Evolutionary conservation across 2,797 vertebrate genomes (phyloP).

Genomic region (Gastrophryne carolinensis): DNA sequence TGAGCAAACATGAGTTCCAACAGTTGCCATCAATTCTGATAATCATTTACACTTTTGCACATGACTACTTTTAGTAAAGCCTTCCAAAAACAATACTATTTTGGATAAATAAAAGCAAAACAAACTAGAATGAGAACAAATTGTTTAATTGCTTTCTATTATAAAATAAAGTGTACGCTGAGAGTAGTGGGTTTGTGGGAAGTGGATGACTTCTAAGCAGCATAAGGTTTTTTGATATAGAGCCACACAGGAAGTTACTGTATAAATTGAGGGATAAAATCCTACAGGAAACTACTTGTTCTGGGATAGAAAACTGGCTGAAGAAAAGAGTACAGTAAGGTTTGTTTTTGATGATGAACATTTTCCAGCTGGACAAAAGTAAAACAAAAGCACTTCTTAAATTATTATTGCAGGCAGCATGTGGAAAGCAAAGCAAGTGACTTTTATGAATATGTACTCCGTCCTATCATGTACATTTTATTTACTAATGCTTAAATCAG

Average conservation of each 20-base stretch:
- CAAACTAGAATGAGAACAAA: too few relatives aligned
- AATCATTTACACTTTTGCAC: too few relatives aligned
- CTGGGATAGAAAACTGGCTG: conserved; percentile 19
- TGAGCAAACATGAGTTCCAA: too few relatives aligned
- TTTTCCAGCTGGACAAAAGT: conserved; percentile 13
- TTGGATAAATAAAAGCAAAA: too few relatives aligned
- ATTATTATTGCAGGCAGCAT: not conserved
- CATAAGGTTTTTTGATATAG: conserved; percentile 15
- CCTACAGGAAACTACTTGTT: conserved; percentile 1
- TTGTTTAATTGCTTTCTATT: not conserved
- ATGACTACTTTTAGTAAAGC: too few relatives aligned
- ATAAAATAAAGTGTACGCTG: not conserved
- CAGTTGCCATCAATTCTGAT: too few relatives aligned
- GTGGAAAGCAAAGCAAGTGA: conserved; percentile 5
- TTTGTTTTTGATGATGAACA: conserved; percentile 24
- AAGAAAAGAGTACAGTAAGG: conserved; percentile 15
- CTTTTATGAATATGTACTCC: too few relatives aligned
- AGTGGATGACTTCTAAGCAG: not conserved
- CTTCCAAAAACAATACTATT: too few relatives aligned
- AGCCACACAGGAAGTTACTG: conserved; percentile 31
- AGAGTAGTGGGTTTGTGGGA: not conserved
- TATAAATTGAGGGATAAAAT: conserved; percentile 35
- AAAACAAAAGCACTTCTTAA: conserved; percentile 2
- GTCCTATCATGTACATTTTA: too few relatives aligned
- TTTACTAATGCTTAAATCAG: too few relatives aligned